Evolutionary conservation across 2,888 invertebrate genomes (phyloP).

Genomic region (Spicauda simplicius): DNA sequence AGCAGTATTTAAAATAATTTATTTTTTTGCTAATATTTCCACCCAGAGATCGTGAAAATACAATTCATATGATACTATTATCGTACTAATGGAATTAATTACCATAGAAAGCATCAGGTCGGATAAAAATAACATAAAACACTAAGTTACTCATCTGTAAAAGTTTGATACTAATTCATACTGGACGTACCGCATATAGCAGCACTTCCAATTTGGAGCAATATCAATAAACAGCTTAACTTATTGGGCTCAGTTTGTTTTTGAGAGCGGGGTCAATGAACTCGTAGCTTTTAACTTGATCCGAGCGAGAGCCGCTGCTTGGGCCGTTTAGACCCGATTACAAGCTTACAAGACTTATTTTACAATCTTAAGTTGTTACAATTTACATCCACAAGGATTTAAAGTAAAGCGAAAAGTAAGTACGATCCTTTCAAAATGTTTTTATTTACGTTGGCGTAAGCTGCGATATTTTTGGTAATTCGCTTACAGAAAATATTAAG

Average conservation of each 20-base stretch:
- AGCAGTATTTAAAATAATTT: too few relatives aligned
- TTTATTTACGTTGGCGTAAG: background rate
- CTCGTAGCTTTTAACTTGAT: conserved; percentile 9
- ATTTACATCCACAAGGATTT: conserved; percentile 13
- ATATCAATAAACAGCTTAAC: conserved; percentile 11
- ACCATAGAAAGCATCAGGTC: too few relatives aligned
- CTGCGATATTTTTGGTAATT: background rate
- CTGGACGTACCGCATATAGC: background rate
- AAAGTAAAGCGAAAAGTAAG: background rate
- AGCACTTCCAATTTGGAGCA: background rate
- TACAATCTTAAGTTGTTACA: conserved; percentile 14
- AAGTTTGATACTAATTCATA: background rate
- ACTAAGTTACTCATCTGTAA: background rate
- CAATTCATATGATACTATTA: too few relatives aligned
- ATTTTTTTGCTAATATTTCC: too few relatives aligned
- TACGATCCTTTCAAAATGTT: background rate
- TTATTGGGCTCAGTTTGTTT: conserved; percentile 12
- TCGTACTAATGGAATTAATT: too few relatives aligned
- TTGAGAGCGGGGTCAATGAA: conserved; percentile 5
- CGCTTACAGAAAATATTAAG: background rate
- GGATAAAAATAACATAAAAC: background rate
- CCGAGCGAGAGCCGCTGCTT: background rate
- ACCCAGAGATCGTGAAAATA: too few relatives aligned
- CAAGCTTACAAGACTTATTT: conserved; percentile 8
- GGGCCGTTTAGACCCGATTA: background rate